Base-by-base conservation (phyloP, 2,113 vertebrate genomes). In the Oceanites oceanicus region DNA sequence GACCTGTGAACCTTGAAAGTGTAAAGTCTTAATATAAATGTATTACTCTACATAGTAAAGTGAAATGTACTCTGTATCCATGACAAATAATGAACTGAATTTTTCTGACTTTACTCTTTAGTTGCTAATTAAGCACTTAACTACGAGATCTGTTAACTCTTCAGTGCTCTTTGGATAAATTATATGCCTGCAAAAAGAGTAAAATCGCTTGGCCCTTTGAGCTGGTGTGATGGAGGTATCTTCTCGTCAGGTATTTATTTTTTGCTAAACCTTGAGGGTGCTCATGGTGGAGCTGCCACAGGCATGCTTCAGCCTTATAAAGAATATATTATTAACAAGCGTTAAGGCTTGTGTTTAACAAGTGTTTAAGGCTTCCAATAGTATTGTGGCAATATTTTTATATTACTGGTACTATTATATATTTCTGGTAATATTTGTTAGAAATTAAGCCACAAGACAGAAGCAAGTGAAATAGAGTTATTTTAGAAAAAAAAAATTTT, bases 41-140 rank as follows among this genome's bases (percentile, higher is more conserved):
- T 74, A 87, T 96, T 82, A 79, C 80, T 84, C 75, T 81, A 63
- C 81, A 63, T 19, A 66, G 75, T 40, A 27, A 86, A 90, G 63
- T 23, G 78, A 93, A 90, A 96, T 38, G 65, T 87, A 50, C 81
- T 79, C 72, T 70, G 80, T 80, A 63, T 74, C 87, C 87, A 75
- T 61, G 81, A 80, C 76, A 84, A 96, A 95, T 95, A 95, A 96
- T 94, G 63, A 96, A 95, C 85, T 96, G 19, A 15, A 68, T 80
- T 86, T 84, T 85, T 80, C 89, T 71, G 91, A 74, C 77, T 90
- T 88, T 75, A 90, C 34, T 90, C 77, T 74, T 91, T 30, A 90
- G 72, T 61, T 91, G 85, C 44, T 65, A 93, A 90, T 95, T 92
- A 92, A 90, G 65, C 74, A 62, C 68, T 79, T 80, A 83, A 72